phyloP scores from a whole-genome alignment of 2,113 vertebrate species.

The Atractosteus spatula region DNA sequence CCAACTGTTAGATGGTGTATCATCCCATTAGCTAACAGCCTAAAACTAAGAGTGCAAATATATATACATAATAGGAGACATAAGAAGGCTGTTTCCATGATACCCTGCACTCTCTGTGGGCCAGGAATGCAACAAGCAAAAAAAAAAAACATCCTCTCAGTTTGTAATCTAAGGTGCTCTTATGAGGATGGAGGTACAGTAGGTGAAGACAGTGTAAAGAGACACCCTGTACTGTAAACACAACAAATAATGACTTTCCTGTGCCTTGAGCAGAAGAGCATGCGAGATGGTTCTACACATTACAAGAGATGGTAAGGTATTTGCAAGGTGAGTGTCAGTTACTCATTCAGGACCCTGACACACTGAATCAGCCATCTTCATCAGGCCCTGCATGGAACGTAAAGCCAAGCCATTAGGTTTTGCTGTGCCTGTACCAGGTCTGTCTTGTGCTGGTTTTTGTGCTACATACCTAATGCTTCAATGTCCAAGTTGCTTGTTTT shows the following conservation, averaged over 20 bases:
- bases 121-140: background rate
- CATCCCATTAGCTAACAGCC: slow-evolving; percentile 18
- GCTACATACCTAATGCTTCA: no score
- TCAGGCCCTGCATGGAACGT: no score
- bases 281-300: background rate
- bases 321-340: background rate
- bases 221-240: slow-evolving; percentile 4
- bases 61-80: slow-evolving; percentile 5
- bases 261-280: background rate
- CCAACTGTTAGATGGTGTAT: slow-evolving; percentile 19
- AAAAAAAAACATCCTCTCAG: slow-evolving; percentile 14
- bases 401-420: no score
- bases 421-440: no score
- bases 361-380: no score
- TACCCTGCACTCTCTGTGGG: slow-evolving; percentile 16
- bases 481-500: no score
- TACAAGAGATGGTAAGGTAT: background rate
- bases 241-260: background rate
- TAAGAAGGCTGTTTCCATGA: slow-evolving; percentile 12
- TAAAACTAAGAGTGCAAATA: slow-evolving; percentile 13
- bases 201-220: slow-evolving; percentile 15
- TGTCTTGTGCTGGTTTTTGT: no score
- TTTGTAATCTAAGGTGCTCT: slow-evolving; percentile 17
- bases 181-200: background rate
- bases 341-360: no score